Evolutionary conservation across 2,797 vertebrate species (phyloP).

Genomic region (Eulemur mongoz): DNA sequence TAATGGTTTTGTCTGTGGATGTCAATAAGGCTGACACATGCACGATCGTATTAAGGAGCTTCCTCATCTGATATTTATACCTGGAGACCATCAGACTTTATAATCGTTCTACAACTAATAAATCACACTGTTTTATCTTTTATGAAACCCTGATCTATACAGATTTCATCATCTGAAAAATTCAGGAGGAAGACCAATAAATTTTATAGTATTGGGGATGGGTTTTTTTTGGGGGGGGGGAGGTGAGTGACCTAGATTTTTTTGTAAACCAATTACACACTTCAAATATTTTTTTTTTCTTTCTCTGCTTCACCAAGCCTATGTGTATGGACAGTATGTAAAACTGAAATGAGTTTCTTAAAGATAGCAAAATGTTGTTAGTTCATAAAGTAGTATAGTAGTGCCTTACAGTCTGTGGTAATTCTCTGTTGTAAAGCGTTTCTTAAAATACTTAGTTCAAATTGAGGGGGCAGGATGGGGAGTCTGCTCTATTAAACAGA

Average conservation of each 20-base stretch:
- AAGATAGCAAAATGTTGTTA: neutral
- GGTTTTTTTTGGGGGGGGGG: neutral
- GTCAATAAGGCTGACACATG: neutral
- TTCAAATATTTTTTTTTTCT: neutral
- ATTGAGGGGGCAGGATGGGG: neutral
- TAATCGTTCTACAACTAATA: neutral
- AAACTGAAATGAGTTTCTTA: neutral
- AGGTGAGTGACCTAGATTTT: neutral
- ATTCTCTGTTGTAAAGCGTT: neutral
- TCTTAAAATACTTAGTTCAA: neutral
- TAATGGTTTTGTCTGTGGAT: neutral
- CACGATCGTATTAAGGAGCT: neutral
- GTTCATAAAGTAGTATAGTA: neutral
- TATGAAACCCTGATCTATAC: neutral
- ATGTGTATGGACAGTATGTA: neutral
- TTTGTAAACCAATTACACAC: neutral
- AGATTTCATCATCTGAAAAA: constrained; percentile 1
- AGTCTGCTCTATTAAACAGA: neutral
- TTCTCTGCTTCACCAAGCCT: neutral
- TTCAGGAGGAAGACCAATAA: neutral
- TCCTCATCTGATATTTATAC: neutral
- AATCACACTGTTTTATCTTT: neutral
- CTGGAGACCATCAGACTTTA: neutral
- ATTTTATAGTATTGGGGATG: neutral
- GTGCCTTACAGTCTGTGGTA: neutral